Percentiles rank a stretch among this genome's conserved stretches.
These are phyloP conservation scores for Nemurella pictetii DNA, from an alignment of 2,888 invertebrate genomes.

Conservation along the genomic window DNA sequence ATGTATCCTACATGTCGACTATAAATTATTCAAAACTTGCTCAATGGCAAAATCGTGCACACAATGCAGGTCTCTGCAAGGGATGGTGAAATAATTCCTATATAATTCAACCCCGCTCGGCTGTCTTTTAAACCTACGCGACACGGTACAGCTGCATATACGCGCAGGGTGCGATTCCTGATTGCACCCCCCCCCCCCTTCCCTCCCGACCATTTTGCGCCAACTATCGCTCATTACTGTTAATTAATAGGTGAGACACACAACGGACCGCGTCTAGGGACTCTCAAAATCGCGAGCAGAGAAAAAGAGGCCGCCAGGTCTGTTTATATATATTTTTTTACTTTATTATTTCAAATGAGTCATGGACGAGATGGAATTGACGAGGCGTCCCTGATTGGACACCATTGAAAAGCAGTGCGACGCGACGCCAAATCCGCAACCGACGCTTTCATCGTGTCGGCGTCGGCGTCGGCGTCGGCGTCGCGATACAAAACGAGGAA, in stretches of 20 bases:
- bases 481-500: no score
- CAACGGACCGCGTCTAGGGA: no score
- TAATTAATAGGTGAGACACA: background rate
- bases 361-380: background rate
- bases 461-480: no score
- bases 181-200: background rate
- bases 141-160: background rate
- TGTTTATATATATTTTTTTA: background rate
- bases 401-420: background rate
- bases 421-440: background rate
- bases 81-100: background rate
- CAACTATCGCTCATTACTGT: background rate
- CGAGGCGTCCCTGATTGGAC: background rate
- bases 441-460: no score
- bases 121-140: background rate
- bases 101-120: background rate
- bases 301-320: background rate
- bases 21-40: background rate
- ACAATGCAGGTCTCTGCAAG: background rate
- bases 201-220: background rate
- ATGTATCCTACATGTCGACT: background rate
- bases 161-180: background rate
- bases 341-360: background rate
- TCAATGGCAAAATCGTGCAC: background rate
- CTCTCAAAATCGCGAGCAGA: background rate